Evolutionary conservation across 2,797 vertebrate genomes (phyloP).

Genomic region (Poecilia wingei): DNA sequence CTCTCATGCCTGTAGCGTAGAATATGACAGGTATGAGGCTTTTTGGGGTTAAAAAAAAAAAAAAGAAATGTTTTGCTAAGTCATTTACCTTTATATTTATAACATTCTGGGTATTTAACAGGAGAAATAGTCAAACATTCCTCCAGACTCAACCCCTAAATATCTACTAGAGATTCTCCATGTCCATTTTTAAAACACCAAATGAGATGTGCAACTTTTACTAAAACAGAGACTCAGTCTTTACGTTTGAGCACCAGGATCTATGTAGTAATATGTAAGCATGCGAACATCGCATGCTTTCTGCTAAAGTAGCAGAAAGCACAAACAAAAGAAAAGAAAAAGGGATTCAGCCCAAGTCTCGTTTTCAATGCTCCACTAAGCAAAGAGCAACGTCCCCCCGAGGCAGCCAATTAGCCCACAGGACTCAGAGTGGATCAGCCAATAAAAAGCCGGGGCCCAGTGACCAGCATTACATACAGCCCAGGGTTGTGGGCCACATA

Average conservation of each 20-base stretch:
- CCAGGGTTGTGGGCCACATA: constrained; percentile 71
- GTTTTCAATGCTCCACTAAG: constrained; percentile 66
- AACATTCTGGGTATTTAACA: background rate
- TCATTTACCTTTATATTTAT: background rate
- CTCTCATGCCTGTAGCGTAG: background rate
- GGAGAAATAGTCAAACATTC: background rate
- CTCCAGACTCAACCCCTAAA: background rate
- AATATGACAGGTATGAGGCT: background rate
- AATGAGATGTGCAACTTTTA: background rate
- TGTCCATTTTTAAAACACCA: background rate
- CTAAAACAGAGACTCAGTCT: background rate
- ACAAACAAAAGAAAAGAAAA: constrained; percentile 30
- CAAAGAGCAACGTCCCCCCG: constrained; percentile 69
- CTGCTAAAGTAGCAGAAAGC: constrained; percentile 25
- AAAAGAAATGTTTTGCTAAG: background rate
- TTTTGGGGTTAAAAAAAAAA: background rate
- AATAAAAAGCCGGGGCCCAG: constrained; percentile 72
- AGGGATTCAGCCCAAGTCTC: constrained; percentile 56
- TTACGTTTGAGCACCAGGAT: background rate
- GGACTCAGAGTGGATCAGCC: constrained; percentile 54
- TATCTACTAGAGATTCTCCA: background rate
- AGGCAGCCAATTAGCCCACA: constrained; percentile 70
- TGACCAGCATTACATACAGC: constrained; percentile 77
- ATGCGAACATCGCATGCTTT: background rate
- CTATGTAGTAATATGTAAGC: background rate